These are phyloP conservation scores for Orussus abietinus DNA, from an alignment of 1,140 invertebrate species.

Conservation along the genomic window DNA sequence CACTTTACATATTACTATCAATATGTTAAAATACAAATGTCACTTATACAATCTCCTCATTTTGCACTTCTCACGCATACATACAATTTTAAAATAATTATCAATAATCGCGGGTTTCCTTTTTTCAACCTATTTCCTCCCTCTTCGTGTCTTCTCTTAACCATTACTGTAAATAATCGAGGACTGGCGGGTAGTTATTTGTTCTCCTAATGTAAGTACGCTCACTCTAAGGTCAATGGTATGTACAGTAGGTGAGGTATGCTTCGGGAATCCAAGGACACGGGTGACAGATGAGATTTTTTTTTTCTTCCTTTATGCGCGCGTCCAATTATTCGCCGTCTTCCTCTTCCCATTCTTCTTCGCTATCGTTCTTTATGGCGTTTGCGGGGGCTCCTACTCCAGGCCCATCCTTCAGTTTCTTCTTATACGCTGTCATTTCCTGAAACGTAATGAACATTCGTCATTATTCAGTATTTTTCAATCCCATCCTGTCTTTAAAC, in stretches of 20 bases:
- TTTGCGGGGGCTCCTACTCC: constrained; percentile 50
- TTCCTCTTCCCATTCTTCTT: constrained; percentile 53
- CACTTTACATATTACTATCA: constrained; percentile 53
- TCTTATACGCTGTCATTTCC: constrained; percentile 81
- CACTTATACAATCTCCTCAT: constrained; percentile 46
- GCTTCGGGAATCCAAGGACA: constrained; percentile 51
- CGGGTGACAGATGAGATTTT: constrained; percentile 51
- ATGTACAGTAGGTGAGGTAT: constrained; percentile 56
- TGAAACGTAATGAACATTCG: constrained; percentile 47
- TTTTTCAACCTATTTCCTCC: constrained; percentile 11
- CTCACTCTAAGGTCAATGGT: constrained; percentile 55
- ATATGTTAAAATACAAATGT: constrained; percentile 57
- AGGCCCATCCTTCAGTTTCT: constrained; percentile 60
- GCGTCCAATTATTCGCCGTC: constrained; percentile 31
- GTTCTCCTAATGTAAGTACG: constrained; percentile 52
- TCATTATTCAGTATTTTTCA: too few species aligned
- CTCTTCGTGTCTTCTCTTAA: constrained; percentile 20
- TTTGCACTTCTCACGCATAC: constrained; percentile 39
- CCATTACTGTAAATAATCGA: constrained; percentile 51
- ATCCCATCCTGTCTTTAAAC: too few species aligned
- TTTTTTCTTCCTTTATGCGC: constrained; percentile 27
- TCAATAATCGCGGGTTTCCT: constrained; percentile 45
- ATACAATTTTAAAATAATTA: constrained; percentile 53
- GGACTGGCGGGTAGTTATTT: constrained; percentile 50
- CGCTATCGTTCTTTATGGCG: constrained; percentile 58